Percentiles rank a stretch among this genome's conserved stretches.
Conservation (phyloP, 2,888 invertebrate genomes). For the Folsomia manolachei region DNA sequence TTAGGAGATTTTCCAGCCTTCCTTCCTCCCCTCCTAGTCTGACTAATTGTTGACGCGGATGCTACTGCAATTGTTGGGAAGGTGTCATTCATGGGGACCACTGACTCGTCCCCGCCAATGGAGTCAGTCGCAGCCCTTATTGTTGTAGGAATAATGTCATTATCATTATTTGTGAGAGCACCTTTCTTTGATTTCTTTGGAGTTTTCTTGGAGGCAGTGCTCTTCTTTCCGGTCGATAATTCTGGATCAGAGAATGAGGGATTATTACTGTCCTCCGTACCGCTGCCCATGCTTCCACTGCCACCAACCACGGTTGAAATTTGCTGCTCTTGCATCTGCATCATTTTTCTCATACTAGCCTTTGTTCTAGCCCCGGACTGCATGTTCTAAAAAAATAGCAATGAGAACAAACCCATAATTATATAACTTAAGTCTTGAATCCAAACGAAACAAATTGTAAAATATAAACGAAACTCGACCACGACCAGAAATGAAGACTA, state of each 20-base stretch:
- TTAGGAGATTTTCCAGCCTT: too few relatives aligned
- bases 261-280: not conserved
- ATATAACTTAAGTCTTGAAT: too few relatives aligned
- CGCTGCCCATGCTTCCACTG: not conserved
- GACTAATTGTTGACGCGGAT: too few relatives aligned
- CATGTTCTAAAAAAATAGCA: slow-evolving; percentile 48
- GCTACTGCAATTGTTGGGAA: not conserved
- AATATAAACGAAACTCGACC: too few relatives aligned
- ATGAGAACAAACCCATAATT: too few relatives aligned
- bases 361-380: slow-evolving; percentile 48
- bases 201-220: not conserved
- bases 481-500: too few relatives aligned
- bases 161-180: not conserved
- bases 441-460: too few relatives aligned
- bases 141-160: not conserved
- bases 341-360: slow-evolving; percentile 46
- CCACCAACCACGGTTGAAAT: slow-evolving; percentile 20
- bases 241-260: slow-evolving; percentile 4
- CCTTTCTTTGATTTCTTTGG: slow-evolving; percentile 13
- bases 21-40: not conserved
- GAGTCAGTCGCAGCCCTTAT: not conserved
- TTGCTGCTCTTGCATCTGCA: slow-evolving; percentile 42
- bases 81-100: not conserved
- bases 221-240: not conserved
- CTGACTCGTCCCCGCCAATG: not conserved